Evolutionary conservation across 64 coral and sea anemone species (phyloP), one percentile per base, ranked within the genome.

Genomic region (Dendrophyllia cribrosa): DNA sequence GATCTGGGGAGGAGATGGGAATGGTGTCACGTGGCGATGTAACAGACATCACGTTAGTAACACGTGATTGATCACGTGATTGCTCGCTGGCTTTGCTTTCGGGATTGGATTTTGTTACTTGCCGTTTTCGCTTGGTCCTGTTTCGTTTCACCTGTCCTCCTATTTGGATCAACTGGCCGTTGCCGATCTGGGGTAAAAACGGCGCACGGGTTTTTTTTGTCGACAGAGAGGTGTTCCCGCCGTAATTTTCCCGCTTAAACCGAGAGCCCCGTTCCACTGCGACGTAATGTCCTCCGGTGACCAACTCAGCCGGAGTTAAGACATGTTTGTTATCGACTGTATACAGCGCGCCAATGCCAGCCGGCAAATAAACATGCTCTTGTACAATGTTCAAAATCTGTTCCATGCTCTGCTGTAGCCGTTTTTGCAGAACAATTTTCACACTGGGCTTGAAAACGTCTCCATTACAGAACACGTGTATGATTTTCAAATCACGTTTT

Each of bases 391-490:
- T 25, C 4, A 97, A 83, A 59, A 97, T 77, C 24, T 90, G 91
- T 49, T 93, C 88, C 95, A 94, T 97, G 51, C 80, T 71, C 19
- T 92, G 78, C 20, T 94, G 82, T 43, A 88, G 58, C 53, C 75
- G 76, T 49, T 76, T 97, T 25, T 84, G 86, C 4, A 97, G 88
- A 12, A 97, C 66, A 17, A 97, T 83, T 81, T 89, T 97, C 52
- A 77, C 82, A 12, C 88, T 80, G 9, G 89, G 51, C 22, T 59
- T 94, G 19, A 85, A 66, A n/a, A 82, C 65, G 26, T 97, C 92
- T 23, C 95, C 95, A 72, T 97, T 97, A 55, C 82, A 77, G 59
- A 91, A 90, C 55, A 97, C 93, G 60, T 88, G 64, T 16, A 97
- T 59, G 16, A 88, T 76, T 24, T 93, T 89, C 25, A 97, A 66